These are phyloP conservation scores for Catamblyrhynchus diadema DNA, from an alignment of 2,797 vertebrate species.

Conservation along the genomic window DNA sequence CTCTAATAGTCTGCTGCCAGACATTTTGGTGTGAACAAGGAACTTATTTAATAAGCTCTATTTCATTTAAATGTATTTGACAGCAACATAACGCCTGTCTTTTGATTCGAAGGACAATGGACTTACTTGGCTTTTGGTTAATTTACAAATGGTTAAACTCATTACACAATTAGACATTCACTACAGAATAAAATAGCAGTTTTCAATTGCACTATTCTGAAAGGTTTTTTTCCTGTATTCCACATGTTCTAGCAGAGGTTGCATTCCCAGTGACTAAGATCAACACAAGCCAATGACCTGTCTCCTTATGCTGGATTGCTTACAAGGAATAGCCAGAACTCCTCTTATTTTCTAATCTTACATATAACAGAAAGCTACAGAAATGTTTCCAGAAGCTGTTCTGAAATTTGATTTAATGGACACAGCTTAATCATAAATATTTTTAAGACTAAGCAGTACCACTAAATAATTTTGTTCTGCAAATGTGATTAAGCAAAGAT, in stretches of 20 bases:
- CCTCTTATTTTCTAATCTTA: not conserved
- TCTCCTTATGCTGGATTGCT: not conserved
- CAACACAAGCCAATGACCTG: not conserved
- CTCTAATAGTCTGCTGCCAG: not conserved
- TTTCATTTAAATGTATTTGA: not conserved
- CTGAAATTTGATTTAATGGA: not conserved
- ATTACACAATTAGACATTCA: not conserved
- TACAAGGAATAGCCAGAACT: not conserved
- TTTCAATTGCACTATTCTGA: not conserved
- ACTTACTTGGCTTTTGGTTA: not conserved
- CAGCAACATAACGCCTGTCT: not conserved
- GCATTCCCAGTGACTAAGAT: not conserved
- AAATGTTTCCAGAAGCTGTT: not conserved
- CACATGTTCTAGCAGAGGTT: not conserved
- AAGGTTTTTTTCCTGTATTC: not conserved
- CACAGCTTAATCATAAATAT: not conserved
- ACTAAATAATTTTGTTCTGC: not conserved
- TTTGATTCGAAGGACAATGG: not conserved
- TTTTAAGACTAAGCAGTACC: not conserved
- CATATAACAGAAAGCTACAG: not conserved
- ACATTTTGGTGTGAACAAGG: not conserved
- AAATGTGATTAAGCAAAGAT: not conserved
- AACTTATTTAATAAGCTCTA: not conserved
- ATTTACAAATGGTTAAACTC: not conserved
- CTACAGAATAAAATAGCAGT: not conserved